Evolutionary conservation across 2,797 vertebrate species (phyloP), one percentile per base, ranked within the genome.

Genomic region (Premnoplex brunnescens): DNA sequence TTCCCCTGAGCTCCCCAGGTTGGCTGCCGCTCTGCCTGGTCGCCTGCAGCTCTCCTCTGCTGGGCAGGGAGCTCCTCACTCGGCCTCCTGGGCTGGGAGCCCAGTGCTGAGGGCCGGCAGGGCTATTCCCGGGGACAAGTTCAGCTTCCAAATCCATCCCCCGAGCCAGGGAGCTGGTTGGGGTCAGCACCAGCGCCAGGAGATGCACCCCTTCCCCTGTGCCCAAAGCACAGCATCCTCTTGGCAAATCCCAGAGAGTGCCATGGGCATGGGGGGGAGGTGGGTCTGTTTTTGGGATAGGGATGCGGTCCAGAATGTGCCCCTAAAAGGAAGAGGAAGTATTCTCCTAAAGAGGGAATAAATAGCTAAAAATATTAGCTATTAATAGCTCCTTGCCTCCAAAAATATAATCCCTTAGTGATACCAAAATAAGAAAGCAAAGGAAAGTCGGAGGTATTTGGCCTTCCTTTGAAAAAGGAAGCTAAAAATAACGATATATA

Each of bases 351-450:
- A 95, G 91, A 84, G 68, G 96, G 87, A 96, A 94, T 96, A 96
- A 97, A 96, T 93, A 96, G 72, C 91, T 94, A 91, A 93, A 97
- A 96, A 95, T 91, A 97, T 95, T 97, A 86, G 79, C 89, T 97
- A 97, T 97, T 96, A 97, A 95, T 97, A 95, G 94, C 36, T 75
- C 90, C 89, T 63, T 94, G 86, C 85, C 89, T 96, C 95, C 96
- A 97, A 96, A 97, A 97, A 97, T 97, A 97, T 96, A 96, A 96
- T 92, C 95, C 94, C 96, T 96, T 97, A 96, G 94, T 97, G 97
- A 97, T 96, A 96, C 97, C 95, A 97, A 97, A 97, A 95, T 97
- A 97, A 97, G 94, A 97, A 96, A 97, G 97, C 96, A 97, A 97
- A 97, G 96, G 96, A 96, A 90, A 93, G 96, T 96, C 96, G 95